Base-by-base conservation (phyloP, 1,140 invertebrate species). In the Kradibia gibbosae region DNA sequence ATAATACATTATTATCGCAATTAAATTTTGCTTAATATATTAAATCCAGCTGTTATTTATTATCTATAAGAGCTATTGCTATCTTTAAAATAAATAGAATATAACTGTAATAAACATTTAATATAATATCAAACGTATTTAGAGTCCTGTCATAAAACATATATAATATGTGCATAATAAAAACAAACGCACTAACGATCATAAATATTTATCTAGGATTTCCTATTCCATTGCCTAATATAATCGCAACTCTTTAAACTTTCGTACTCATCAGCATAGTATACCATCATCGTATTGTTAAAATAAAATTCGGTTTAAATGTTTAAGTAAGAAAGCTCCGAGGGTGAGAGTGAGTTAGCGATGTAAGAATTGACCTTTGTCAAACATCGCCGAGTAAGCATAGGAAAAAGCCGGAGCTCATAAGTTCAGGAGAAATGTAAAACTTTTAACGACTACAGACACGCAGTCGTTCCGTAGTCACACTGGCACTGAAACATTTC, bases 371-470 rank as follows among this genome's bases (percentile, higher is more conserved):
- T 74, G 80, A 83, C 25, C 80, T 77, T 53, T 62, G 48, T 31
- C 78, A 83, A 81, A 62, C 57, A 82, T 80, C 78, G 55, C 57
- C 28, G 20, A 57, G 10, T 67, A 67, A 39, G 55, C 65, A 78
- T 53, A 80, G 65, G 80, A 79, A 80, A 74, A 84, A 53, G 67
- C 65, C 48, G 73, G 53, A 28, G 74, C 78, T 62, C 65, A 81
- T 79, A 84, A 84, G 84, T 86, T 84, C 81, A 53, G 53, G 76
- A n/a, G 65, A 84, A 86, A 85, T 83, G 82, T 73, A 84, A 86
- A 86, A 86, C 85, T 86, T 86, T 86, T 86, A 86, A 86, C 84
- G 83, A 85, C 76, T 84, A 72, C 25, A 77, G 83, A 75, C 70
- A 83, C 67, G 67, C 39, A 80, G 50, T 79, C 3, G 22, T 36